Evolutionary conservation across 2,888 invertebrate species (phyloP).

Genomic region (Epinotia nisella): DNA sequence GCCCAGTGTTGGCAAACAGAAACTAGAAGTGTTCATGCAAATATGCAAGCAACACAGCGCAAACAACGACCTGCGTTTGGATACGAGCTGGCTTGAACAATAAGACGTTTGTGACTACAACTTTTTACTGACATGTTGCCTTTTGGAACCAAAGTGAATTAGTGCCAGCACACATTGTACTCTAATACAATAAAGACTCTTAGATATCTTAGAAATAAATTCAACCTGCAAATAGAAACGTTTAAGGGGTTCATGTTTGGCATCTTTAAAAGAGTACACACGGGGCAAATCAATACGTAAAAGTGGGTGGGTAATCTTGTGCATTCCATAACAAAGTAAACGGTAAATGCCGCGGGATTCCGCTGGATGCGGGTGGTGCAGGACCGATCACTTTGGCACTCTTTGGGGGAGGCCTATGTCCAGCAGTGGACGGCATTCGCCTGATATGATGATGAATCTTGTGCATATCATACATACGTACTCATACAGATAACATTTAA

Average conservation of each 20-base stretch:
- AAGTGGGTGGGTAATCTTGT: too few species aligned
- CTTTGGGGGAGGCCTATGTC: too few species aligned
- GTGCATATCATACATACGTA: too few species aligned
- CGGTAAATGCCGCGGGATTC: too few species aligned
- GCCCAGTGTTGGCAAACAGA: neutral
- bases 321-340: too few species aligned
- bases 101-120: neutral
- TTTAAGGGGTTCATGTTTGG: neutral
- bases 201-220: constrained; percentile 6
- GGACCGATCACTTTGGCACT: too few species aligned
- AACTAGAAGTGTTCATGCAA: constrained; percentile 21
- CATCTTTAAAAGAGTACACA: neutral
- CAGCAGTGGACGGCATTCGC: too few species aligned
- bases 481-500: too few species aligned
- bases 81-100: neutral
- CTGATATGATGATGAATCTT: too few species aligned
- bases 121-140: neutral
- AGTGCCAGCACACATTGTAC: neutral
- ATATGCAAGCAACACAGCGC: constrained; percentile 8
- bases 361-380: too few species aligned
- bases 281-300: neutral
- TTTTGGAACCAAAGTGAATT: neutral
- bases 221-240: neutral
- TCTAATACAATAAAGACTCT: constrained; percentile 2
- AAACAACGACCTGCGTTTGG: neutral